Evolutionary conservation across 2,113 vertebrate species (phyloP).

Genomic region (Podarcis muralis): DNA sequence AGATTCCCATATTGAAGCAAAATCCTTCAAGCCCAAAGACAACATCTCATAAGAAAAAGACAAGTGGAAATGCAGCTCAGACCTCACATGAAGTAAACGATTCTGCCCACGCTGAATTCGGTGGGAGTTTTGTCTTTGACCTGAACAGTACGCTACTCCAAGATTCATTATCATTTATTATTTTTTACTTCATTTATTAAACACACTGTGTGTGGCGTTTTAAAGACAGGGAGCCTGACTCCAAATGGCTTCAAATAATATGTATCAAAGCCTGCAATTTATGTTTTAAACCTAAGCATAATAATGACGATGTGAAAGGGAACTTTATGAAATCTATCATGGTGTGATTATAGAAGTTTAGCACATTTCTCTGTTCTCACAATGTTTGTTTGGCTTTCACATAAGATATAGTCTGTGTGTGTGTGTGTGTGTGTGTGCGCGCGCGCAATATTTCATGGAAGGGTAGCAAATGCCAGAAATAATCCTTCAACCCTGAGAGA

Average conservation of each 20-base stretch:
- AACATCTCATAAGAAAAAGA: slow-evolving; percentile 26
- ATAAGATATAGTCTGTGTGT: slow-evolving; percentile 48
- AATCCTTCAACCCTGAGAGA: slow-evolving; percentile 35
- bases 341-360: slow-evolving; percentile 50
- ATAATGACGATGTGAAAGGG: slow-evolving; percentile 14
- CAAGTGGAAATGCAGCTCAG: not conserved
- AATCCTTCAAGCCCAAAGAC: slow-evolving; percentile 7
- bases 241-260: slow-evolving; percentile 3
- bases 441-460: slow-evolving; percentile 41
- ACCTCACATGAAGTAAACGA: slow-evolving; percentile 30
- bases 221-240: slow-evolving; percentile 18
- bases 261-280: slow-evolving; percentile 17
- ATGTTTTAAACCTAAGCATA: slow-evolving; percentile 7
- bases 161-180: slow-evolving; percentile 56
- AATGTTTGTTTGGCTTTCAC: slow-evolving; percentile 63
- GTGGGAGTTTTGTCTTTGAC: slow-evolving; percentile 33
- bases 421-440: slow-evolving; percentile 63
- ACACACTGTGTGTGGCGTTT: slow-evolving; percentile 54
- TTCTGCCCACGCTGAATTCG: slow-evolving; percentile 33
- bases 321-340: slow-evolving; percentile 32
- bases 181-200: slow-evolving; percentile 52
- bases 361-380: slow-evolving; percentile 51
- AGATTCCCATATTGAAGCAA: not conserved
- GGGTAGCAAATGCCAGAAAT: slow-evolving; percentile 61
- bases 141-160: slow-evolving; percentile 32